A percentile compares a stretch with the other conserved stretches of the same genome.
These are phyloP conservation scores for Linnaemya vulpina DNA, from an alignment of 2,888 invertebrate genomes.

Conservation along the genomic window DNA sequence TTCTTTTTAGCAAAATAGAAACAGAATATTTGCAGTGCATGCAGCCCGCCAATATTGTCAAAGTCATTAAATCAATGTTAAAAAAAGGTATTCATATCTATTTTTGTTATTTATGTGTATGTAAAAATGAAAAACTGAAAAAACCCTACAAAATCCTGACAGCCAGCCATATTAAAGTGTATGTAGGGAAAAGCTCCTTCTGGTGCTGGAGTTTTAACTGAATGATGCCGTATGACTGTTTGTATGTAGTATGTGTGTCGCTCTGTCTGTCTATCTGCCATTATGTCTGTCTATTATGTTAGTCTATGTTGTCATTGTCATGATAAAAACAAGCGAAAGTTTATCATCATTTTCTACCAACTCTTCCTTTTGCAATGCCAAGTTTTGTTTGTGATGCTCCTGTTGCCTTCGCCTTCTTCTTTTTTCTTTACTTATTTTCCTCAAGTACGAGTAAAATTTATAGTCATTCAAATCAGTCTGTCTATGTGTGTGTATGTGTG, in stretches of 20 bases:
- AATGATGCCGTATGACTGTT: constrained; percentile 27
- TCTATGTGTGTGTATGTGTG: neutral
- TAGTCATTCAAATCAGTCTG: constrained; percentile 65
- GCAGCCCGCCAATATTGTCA: constrained; percentile 75
- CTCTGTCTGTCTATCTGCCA: constrained; percentile 31
- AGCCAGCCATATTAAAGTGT: constrained; percentile 52
- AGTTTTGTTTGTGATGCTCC: neutral
- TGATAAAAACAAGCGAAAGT: constrained; percentile 70
- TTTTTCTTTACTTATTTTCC: neutral
- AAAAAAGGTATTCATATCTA: constrained; percentile 75
- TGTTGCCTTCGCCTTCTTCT: constrained; percentile 4
- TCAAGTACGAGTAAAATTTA: constrained; percentile 42
- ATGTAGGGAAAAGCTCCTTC: constrained; percentile 13
- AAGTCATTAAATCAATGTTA: constrained; percentile 82
- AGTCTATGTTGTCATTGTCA: constrained; percentile 67
- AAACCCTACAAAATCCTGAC: constrained; percentile 38
- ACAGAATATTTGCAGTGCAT: constrained; percentile 36
- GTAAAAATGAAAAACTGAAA: constrained; percentile 15
- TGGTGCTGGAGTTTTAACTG: neutral
- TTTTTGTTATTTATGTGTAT: constrained; percentile 33
- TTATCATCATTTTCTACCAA: constrained; percentile 57
- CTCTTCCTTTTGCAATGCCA: neutral
- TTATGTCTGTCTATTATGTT: constrained; percentile 43
- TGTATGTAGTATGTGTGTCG: constrained; percentile 1
- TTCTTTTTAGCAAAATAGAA: neutral